A percentile compares a stretch with the other conserved stretches of the same genome.
Evolutionary conservation across 2,888 invertebrate genomes (phyloP).

Genomic region (Agelastica alni): DNA sequence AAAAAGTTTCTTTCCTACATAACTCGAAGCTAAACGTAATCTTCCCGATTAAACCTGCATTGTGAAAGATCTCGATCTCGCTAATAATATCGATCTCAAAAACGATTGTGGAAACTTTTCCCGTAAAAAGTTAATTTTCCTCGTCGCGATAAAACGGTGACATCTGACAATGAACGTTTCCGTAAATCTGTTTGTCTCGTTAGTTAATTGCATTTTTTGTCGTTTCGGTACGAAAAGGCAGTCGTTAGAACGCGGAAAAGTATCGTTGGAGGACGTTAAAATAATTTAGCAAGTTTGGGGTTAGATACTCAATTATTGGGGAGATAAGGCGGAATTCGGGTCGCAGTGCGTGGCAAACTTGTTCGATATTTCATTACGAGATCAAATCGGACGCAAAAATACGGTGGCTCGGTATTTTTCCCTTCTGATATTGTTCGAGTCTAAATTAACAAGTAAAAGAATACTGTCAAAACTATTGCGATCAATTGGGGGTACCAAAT

Average conservation of each 20-base stretch:
- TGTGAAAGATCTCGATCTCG: slow-evolving; percentile 13
- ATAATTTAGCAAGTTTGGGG: too few relatives aligned
- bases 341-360: too few relatives aligned
- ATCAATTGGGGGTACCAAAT: too few relatives aligned
- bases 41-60: slow-evolving; percentile 3
- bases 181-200: slow-evolving; percentile 17
- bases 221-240: background rate
- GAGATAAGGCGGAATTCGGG: too few relatives aligned
- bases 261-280: background rate
- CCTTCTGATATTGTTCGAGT: too few relatives aligned
- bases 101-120: slow-evolving; percentile 14
- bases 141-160: slow-evolving; percentile 4
- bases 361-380: too few relatives aligned
- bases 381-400: too few relatives aligned
- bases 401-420: too few relatives aligned
- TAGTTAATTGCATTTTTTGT: slow-evolving; percentile 14
- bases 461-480: too few relatives aligned
- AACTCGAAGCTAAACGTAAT: slow-evolving; percentile 1
- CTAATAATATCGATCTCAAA: slow-evolving; percentile 19
- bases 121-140: slow-evolving; percentile 18
- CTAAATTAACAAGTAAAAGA: too few relatives aligned
- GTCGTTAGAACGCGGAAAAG: background rate
- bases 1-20: slow-evolving; percentile 1
- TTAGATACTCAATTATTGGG: background rate
- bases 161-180: slow-evolving; percentile 16